A percentile compares a stretch with the other conserved stretches of the same genome.
Conservation (phyloP, 1,140 invertebrate species). For the Panulirus ornatus region DNA sequence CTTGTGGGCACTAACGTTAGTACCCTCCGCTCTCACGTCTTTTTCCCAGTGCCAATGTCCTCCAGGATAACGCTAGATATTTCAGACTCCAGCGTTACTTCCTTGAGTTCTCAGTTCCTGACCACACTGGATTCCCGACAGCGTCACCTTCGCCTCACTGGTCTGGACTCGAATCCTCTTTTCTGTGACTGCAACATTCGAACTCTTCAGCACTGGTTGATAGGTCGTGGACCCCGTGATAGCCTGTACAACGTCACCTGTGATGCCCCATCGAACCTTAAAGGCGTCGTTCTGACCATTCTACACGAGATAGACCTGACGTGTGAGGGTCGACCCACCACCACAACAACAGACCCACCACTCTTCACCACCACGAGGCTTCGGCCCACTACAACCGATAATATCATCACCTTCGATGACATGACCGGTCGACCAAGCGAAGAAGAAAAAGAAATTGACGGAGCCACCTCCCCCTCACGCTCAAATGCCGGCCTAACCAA, state of each 20-base stretch:
- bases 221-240: slow-evolving; percentile 76
- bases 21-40: slow-evolving; percentile 86
- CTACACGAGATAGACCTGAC: slow-evolving; percentile 88
- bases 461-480: slow-evolving; percentile 66
- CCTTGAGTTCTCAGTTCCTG: slow-evolving; percentile 87
- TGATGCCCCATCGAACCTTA: slow-evolving; percentile 84
- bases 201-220: slow-evolving; percentile 87
- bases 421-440: slow-evolving; percentile 55
- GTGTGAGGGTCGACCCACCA: slow-evolving; percentile 81
- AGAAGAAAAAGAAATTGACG: slow-evolving; percentile 32
- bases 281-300: slow-evolving; percentile 84
- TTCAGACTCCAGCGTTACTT: slow-evolving; percentile 86
- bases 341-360: slow-evolving; percentile 83
- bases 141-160: slow-evolving; percentile 85
- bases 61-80: slow-evolving; percentile 88
- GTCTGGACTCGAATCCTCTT: slow-evolving; percentile 87
- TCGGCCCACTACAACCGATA: slow-evolving; percentile 59
- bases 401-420: slow-evolving; percentile 65
- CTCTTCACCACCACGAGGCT: slow-evolving; percentile 84
- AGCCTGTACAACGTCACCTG: slow-evolving; percentile 79
- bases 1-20: slow-evolving; percentile 89
- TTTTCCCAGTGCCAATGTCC: slow-evolving; percentile 93
- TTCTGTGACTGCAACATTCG: slow-evolving; percentile 90
- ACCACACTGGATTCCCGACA: slow-evolving; percentile 88
- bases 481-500: slow-evolving; percentile 81